Evolutionary conservation across 1,140 invertebrate genomes (phyloP), one percentile per base, ranked within the genome.

Genomic region (Leucophenga varia): DNA sequence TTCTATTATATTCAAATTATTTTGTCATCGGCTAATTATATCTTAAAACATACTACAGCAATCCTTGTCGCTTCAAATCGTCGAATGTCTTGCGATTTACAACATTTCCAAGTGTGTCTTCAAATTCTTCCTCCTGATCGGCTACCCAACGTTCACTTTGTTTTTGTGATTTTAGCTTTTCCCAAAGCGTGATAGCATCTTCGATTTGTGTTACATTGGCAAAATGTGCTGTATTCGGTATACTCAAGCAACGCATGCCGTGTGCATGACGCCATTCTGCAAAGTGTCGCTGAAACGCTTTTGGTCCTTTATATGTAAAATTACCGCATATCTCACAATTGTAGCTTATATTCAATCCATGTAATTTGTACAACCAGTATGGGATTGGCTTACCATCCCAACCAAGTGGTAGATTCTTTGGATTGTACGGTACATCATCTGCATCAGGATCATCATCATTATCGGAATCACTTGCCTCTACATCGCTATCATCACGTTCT

Each of bases 261-360:
- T 99, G 96, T 21, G 97, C 96, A 79, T 99, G 97, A 42, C 97
- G 80, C 96, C 97, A 99, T 78, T 99, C 97, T 2, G 96, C 95
- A 81, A 99, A 99, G 79, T 99, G 97, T 41, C 94, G 82, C 75
- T 99, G 97, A 75, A 99, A 99, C n/a, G 97, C 96, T 78, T 99
- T 99, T 1, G 97, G 97, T 1, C 97, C 97, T 78, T 98, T 97
- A 77, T 99, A 99, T 0, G 91, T 94, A 63, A 91, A 97, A 78
- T 99, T 99, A n/a, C 97, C 97, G 79, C 97, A 99, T 51, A 99
- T 99, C 78, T 99, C 97, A 77, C 97, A 99, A 50, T 91, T 95
- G 74, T 98, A 99, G 73, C 92, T 97, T 37, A 99, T 97, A 76
- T 99, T 99, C 1, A 99, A 80, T 1, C 97, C 97, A 76, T 99